These are phyloP conservation scores for Muntiacus muntjak DNA, from an alignment of 2,113 vertebrate genomes.

Conservation along the genomic window DNA sequence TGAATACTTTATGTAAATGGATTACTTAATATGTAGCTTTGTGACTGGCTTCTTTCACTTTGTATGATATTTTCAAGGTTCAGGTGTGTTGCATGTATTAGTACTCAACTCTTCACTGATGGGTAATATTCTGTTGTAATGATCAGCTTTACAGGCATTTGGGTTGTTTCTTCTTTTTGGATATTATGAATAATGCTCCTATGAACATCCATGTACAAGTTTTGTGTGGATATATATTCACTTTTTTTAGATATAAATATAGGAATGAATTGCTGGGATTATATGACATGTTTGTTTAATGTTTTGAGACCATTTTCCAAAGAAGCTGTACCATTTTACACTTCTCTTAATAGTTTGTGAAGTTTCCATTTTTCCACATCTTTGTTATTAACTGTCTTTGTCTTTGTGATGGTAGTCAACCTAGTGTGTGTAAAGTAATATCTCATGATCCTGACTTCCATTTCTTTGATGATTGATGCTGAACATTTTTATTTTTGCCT, in stretches of 20 bases:
- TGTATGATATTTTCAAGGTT: not conserved
- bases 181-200: not conserved
- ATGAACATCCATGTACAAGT: not conserved
- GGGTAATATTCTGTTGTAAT: not conserved
- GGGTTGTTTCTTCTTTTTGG: not conserved
- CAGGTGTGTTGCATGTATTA: accelerated
- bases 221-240: not conserved
- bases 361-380: not conserved
- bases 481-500: not conserved
- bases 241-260: not conserved
- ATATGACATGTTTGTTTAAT: not conserved
- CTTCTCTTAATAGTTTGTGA: not conserved
- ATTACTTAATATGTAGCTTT: not conserved
- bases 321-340: too few relatives aligned
- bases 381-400: not conserved
- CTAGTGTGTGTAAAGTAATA: accelerated
- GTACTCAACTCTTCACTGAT: not conserved
- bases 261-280: not conserved
- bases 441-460: not conserved
- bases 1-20: not conserved
- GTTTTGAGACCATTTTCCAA: not conserved
- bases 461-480: not conserved
- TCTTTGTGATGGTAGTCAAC: not conserved
- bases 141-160: not conserved
- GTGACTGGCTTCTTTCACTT: not conserved